These are phyloP conservation scores for Hemaris fuciformis DNA, from an alignment of 2,888 invertebrate species.

Conservation along the genomic window DNA sequence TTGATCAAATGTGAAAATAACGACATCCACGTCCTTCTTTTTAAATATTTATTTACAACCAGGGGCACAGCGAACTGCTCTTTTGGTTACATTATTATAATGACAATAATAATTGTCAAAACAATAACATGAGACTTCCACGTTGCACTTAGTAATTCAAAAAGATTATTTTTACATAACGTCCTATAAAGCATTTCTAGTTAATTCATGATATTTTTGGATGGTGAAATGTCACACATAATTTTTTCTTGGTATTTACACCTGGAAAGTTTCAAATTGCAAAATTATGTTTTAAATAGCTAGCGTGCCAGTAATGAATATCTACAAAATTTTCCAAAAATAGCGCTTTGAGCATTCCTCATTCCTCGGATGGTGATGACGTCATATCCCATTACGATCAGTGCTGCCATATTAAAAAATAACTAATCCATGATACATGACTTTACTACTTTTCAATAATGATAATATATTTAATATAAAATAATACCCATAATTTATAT, in stretches of 20 bases:
- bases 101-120: background rate
- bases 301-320: constrained; percentile 58
- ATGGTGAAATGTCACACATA: background rate
- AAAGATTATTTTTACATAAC: background rate
- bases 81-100: too few relatives aligned
- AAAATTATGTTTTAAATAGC: constrained; percentile 77
- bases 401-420: constrained; percentile 46
- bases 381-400: constrained; percentile 55
- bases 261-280: constrained; percentile 75
- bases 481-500: background rate
- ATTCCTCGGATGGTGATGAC: constrained; percentile 39
- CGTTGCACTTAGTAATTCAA: background rate
- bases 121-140: background rate
- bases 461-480: background rate
- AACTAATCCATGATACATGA: constrained; percentile 21
- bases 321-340: constrained; percentile 71
- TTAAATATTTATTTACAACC: too few relatives aligned
- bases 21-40: too few relatives aligned
- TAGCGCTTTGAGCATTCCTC: constrained; percentile 61
- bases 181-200: too few relatives aligned
- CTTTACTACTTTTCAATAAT: background rate
- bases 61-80: too few relatives aligned
- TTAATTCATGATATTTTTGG: too few relatives aligned
- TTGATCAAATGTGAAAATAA: too few relatives aligned
- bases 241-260: constrained; percentile 25